phyloP scores from a whole-genome alignment of 1,140 invertebrate species.

The Drosophila lacteicornis region DNA sequence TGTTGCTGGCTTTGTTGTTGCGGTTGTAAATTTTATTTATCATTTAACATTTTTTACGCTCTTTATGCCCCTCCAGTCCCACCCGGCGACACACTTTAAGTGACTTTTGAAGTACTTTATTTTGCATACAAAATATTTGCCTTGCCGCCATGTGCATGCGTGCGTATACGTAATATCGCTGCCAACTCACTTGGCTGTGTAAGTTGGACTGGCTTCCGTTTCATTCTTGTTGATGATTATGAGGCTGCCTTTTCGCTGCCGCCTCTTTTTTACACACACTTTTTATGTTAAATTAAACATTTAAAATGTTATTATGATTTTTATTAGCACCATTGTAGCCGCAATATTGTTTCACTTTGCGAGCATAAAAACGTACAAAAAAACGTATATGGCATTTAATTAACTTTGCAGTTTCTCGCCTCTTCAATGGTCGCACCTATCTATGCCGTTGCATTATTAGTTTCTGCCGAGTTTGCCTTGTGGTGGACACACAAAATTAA shows the following conservation, averaged over 20 bases:
- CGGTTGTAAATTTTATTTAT: conserved; percentile 84
- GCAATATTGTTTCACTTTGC: conserved; percentile 40
- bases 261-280: conserved; percentile 15
- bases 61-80: conserved; percentile 61
- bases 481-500: conserved; percentile 57
- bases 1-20: conserved; percentile 70
- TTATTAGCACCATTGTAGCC: conserved; percentile 29
- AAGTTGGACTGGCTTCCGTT: conserved; percentile 41
- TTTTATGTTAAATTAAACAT: conserved; percentile 59
- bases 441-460: conserved; percentile 25
- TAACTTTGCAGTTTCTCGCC: conserved; percentile 23
- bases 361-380: conserved; percentile 13
- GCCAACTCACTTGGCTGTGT: conserved; percentile 46
- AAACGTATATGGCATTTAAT: conserved; percentile 27
- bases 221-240: conserved; percentile 10
- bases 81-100: conserved; percentile 68
- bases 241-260: background rate
- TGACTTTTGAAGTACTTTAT: conserved; percentile 82
- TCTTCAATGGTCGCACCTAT: background rate
- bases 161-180: conserved; percentile 69
- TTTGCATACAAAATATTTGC: conserved; percentile 80
- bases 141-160: conserved; percentile 54
- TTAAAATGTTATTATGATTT: conserved; percentile 52
- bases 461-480: conserved; percentile 25
- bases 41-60: conserved; percentile 83